These are phyloP conservation scores for Dolichopus griseipennis DNA, from an alignment of 2,888 invertebrate species.

Conservation along the genomic window DNA sequence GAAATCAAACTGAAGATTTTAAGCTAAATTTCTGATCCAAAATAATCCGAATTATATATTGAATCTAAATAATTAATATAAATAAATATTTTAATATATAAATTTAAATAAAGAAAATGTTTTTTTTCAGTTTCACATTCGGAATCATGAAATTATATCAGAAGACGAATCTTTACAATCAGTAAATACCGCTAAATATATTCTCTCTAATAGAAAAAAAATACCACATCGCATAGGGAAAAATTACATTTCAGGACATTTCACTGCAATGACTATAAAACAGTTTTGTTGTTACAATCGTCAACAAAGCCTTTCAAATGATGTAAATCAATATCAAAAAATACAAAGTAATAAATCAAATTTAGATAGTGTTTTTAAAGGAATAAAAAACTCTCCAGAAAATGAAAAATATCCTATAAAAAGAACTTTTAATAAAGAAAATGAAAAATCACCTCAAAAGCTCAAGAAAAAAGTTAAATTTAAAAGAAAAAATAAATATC, in stretches of 20 bases:
- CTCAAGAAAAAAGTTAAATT: neutral
- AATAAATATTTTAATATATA: too few relatives aligned
- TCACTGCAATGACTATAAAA: constrained; percentile 19
- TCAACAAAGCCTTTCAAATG: neutral
- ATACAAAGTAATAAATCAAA: neutral
- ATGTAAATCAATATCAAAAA: neutral
- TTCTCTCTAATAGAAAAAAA: constrained; percentile 20
- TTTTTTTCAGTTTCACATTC: too few relatives aligned
- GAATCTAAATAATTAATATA: too few relatives aligned
- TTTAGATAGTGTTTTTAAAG: neutral
- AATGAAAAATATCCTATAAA: neutral
- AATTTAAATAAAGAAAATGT: too few relatives aligned
- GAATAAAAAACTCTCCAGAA: neutral
- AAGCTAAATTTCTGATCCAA: too few relatives aligned
- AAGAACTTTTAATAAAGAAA: neutral
- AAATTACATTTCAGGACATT: neutral
- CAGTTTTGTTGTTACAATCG: constrained; percentile 14
- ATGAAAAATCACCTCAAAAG: neutral
- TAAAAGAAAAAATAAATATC: neutral
- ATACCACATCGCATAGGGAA: neutral
- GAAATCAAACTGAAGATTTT: too few relatives aligned
- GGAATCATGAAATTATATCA: neutral
- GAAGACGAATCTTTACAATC: constrained; percentile 14
- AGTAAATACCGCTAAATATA: constrained; percentile 21
- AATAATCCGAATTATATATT: too few relatives aligned